These are phyloP conservation scores for Lytechinus pictus DNA, from an alignment of 35 echinoderm and acorn worm genomes.

Conservation along the genomic window DNA sequence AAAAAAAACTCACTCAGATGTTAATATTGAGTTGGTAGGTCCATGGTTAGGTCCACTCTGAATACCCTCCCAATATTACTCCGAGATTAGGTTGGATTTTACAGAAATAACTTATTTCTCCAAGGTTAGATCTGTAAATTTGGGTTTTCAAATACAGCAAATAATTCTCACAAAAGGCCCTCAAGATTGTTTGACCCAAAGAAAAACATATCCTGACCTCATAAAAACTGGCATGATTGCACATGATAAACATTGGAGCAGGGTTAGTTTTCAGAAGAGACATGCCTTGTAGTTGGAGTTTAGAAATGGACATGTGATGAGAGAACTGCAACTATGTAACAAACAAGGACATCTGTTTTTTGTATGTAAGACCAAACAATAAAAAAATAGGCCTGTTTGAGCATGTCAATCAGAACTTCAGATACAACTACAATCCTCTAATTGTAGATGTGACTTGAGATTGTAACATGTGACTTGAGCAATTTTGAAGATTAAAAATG, in stretches of 20 bases:
- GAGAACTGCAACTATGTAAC: conserved; percentile 2
- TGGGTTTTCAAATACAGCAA: neutral
- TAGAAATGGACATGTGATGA: neutral
- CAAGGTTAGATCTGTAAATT: neutral
- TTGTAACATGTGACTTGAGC: neutral
- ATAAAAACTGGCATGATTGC: conserved; percentile 9
- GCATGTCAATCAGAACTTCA: neutral
- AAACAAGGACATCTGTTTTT: neutral
- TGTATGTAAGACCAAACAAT: neutral
- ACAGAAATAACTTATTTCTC: too few species aligned
- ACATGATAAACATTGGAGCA: neutral
- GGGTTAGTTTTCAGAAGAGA: neutral
- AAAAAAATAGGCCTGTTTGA: neutral
- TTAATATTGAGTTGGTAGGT: too few species aligned
- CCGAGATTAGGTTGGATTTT: too few species aligned
- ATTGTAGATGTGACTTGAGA: neutral
- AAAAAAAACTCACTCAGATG: too few species aligned
- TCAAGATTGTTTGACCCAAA: neutral
- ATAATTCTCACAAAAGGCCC: neutral
- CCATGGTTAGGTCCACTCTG: too few species aligned
- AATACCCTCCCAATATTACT: too few species aligned
- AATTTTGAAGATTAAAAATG: neutral
- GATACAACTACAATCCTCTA: neutral
- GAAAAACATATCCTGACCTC: conserved; percentile 1
- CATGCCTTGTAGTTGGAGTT: neutral